phyloP scores from a whole-genome alignment of 1,140 invertebrate species.

The Danaus plexippus region DNA sequence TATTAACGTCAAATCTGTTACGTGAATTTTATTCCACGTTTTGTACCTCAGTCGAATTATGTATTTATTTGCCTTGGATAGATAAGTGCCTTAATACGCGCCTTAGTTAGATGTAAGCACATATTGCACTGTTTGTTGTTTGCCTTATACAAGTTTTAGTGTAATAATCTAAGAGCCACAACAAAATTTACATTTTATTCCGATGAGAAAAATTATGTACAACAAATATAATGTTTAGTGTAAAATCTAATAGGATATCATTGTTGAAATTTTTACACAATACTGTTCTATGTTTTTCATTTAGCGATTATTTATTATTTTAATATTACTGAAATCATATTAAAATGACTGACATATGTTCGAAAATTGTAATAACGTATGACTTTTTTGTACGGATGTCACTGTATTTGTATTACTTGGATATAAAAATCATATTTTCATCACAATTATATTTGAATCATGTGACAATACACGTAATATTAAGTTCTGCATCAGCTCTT shows the following conservation, averaged over 20 bases:
- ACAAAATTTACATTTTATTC: too few species aligned
- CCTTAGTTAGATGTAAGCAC: slow-evolving; percentile 26
- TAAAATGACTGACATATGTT: background rate
- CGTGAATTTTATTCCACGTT: too few species aligned
- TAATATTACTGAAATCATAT: background rate
- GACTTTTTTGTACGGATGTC: slow-evolving; percentile 1
- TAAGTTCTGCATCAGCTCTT: slow-evolving; percentile 48
- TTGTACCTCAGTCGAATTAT: background rate
- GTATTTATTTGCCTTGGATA: slow-evolving; percentile 16
- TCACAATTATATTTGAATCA: slow-evolving; percentile 36
- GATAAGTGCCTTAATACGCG: slow-evolving; percentile 51
- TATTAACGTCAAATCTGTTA: too few species aligned
- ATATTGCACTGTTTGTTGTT: slow-evolving; percentile 32
- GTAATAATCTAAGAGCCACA: slow-evolving; percentile 3
- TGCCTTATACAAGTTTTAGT: slow-evolving; percentile 26
- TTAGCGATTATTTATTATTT: too few species aligned
- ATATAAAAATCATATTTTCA: slow-evolving; percentile 22
- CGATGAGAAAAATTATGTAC: too few species aligned
- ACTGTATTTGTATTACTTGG: slow-evolving; percentile 1
- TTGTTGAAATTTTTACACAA: too few species aligned
- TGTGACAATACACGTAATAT: slow-evolving; percentile 40
- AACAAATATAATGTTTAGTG: too few species aligned
- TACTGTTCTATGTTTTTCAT: too few species aligned
- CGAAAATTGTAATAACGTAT: background rate
- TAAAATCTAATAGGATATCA: too few species aligned